Evolutionary conservation across 2,797 vertebrate genomes (phyloP).

Genomic region (Chromis chromis): DNA sequence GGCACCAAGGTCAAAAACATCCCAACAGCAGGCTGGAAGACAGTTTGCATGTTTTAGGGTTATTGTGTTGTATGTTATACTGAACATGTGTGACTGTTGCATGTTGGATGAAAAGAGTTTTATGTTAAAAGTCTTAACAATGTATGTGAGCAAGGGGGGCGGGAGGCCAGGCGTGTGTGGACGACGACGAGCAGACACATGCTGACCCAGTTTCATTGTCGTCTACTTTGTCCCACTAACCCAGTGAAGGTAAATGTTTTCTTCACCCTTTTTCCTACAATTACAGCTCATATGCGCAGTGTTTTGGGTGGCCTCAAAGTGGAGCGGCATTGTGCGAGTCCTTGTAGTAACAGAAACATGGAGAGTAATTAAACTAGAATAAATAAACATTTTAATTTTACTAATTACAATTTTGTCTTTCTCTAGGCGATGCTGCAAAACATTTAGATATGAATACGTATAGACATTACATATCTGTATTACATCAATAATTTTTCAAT

Average conservation of each 20-base stretch:
- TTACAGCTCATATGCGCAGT: not conserved
- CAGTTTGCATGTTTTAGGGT: constrained; percentile 57
- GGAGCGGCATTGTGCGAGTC: not conserved
- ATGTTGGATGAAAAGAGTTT: constrained; percentile 41
- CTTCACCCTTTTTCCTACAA: constrained; percentile 30
- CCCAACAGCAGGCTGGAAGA: constrained; percentile 52
- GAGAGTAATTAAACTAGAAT: not conserved
- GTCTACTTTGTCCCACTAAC: constrained; percentile 64
- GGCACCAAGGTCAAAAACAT: constrained; percentile 65
- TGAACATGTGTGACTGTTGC: constrained; percentile 45
- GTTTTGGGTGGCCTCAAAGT: not conserved
- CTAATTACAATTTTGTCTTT: not conserved
- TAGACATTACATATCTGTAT: no score
- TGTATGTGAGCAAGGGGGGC: constrained; percentile 28
- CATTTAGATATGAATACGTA: no score
- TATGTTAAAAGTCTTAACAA: constrained; percentile 55
- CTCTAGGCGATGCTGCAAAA: not conserved
- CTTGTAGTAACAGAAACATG: not conserved
- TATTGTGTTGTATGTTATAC: constrained; percentile 43
- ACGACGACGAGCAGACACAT: constrained; percentile 55
- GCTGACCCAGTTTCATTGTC: constrained; percentile 72
- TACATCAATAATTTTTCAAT: no score
- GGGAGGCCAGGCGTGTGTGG: not conserved
- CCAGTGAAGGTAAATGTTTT: constrained; percentile 52
- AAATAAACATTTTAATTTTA: not conserved